Evolutionary conservation across 92 coral and sea anemone species (phyloP), one percentile per base, ranked within the genome.

Genomic region (Scolanthus callimorphus): DNA sequence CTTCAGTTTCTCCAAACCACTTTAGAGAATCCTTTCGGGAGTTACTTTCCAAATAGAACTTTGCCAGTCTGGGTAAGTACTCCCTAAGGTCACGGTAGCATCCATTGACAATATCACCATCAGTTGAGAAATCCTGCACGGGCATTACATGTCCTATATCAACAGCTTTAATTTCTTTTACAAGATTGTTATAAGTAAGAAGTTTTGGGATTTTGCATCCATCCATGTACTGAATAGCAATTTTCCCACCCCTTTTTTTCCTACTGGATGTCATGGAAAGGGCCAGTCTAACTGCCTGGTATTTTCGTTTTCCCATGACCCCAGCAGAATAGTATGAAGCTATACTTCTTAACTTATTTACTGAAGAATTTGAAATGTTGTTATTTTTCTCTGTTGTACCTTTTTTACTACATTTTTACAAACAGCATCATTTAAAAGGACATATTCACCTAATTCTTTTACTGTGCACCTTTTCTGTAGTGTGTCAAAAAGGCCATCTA

Each of bases 1-100:
- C 79, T 25, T 77, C 84, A 2, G 85, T 81, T 24, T 81, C 72
- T 11, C 82, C 95, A 81, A 86, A 86, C 85, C 88, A 81, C 49
- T 81, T 71, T 11, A 83, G 50, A 29, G 73, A 52, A 37, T 57
- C 73, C 20, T n/a, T n/a, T n/a, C n/a, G n/a, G n/a, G n/a, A n/a
- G n/a, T n/a, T n/a, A n/a, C n/a, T n/a, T n/a, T n/a, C 54, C 9
- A 71, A 39, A 63, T 71, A 71, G 56, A 71, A 71, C 13, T 19
- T 15, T 26, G 75, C 74, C 25, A 71, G 67, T 62, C 80, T 64
- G 12, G 80, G 85, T 31, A 79, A 55, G 39, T 64, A 79, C 56
- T 79, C 80, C 59, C 80, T 29, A 1, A 79, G 60, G 38, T 65
- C 85, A 19, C 85, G 19, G 30, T 30, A 65, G 70, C 80, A 64